Percentiles rank a stretch among this genome's conserved stretches.
Conservation (phyloP, 2,797 vertebrate genomes). For the Acanthurus tractus region DNA sequence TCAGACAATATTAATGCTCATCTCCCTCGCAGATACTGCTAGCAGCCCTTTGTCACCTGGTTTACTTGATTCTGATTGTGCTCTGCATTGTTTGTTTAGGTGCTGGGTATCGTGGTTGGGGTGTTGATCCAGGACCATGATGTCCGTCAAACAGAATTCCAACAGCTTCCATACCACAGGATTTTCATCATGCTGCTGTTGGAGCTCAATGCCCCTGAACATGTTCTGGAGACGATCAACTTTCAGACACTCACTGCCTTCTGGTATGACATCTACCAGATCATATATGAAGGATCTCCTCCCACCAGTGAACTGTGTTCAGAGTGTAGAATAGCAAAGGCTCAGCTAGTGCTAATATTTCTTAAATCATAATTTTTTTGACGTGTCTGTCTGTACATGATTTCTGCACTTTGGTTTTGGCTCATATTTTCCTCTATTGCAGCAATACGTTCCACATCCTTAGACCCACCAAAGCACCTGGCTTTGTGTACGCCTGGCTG, state of each 20-base stretch:
- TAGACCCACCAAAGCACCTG: slow-evolving; percentile 98
- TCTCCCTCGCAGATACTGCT: neutral
- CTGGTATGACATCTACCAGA: slow-evolving; percentile 85
- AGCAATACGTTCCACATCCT: slow-evolving; percentile 99
- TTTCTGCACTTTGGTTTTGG: neutral
- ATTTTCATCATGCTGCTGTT: slow-evolving; percentile 99
- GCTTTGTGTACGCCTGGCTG: slow-evolving; percentile 99
- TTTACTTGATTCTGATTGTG: neutral
- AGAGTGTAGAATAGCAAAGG: neutral
- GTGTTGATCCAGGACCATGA: slow-evolving; percentile 98
- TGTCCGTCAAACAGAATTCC: slow-evolving; percentile 97
- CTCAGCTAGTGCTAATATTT: neutral
- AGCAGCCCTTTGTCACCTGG: neutral
- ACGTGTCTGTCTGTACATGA: fast-evolving
- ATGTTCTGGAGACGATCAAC: slow-evolving; percentile 98
- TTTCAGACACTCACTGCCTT: slow-evolving; percentile 99
- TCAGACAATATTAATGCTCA: neutral
- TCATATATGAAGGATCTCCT: neutral
- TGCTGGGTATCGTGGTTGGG: slow-evolving; percentile 97
- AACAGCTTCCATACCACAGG: slow-evolving; percentile 97
- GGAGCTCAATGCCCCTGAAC: slow-evolving; percentile 98
- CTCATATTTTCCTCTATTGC: neutral
- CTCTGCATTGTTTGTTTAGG: slow-evolving; percentile 76
- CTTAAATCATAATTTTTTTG: neutral
- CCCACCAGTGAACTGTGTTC: neutral